A percentile compares a stretch with the other conserved stretches of the same genome.
phyloP scores from a whole-genome alignment of 1,140 invertebrate species.

The Philotrypesis tridentata region DNA sequence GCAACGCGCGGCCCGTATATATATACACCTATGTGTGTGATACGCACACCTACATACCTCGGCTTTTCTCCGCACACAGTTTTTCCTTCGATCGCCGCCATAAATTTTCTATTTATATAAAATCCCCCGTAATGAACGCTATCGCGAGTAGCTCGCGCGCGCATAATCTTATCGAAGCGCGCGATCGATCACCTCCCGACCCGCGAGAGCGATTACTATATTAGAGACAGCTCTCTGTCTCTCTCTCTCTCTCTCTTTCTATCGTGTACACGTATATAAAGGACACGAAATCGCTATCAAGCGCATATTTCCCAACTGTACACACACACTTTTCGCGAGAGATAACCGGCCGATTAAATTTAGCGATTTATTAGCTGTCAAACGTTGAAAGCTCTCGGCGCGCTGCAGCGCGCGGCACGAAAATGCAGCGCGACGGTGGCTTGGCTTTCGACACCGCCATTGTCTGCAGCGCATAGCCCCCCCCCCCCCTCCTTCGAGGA shows the following conservation, averaged over 20 bases:
- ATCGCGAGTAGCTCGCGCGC: too few relatives aligned
- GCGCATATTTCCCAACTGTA: not conserved
- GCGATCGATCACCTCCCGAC: too few relatives aligned
- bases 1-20: not conserved
- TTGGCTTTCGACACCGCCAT: constrained; percentile 44
- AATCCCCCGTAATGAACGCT: too few relatives aligned
- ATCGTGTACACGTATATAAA: not conserved
- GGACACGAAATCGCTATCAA: not conserved
- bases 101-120: too few relatives aligned
- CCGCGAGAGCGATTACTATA: too few relatives aligned
- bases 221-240: too few relatives aligned
- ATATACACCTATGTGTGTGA: not conserved
- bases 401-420: not conserved
- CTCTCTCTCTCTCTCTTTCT: too few relatives aligned
- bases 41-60: not conserved
- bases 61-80: not conserved
- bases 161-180: too few relatives aligned
- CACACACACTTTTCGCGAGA: not conserved
- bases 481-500: constrained; percentile 6
- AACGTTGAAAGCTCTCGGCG: not conserved
- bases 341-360: constrained; percentile 32
- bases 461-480: constrained; percentile 10
- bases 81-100: not conserved
- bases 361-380: constrained; percentile 21
- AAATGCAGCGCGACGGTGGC: constrained; percentile 6